Percentiles rank a stretch among this genome's conserved stretches.
Conservation (phyloP, 1,140 invertebrate genomes). For the Bombus sibiricus region DNA sequence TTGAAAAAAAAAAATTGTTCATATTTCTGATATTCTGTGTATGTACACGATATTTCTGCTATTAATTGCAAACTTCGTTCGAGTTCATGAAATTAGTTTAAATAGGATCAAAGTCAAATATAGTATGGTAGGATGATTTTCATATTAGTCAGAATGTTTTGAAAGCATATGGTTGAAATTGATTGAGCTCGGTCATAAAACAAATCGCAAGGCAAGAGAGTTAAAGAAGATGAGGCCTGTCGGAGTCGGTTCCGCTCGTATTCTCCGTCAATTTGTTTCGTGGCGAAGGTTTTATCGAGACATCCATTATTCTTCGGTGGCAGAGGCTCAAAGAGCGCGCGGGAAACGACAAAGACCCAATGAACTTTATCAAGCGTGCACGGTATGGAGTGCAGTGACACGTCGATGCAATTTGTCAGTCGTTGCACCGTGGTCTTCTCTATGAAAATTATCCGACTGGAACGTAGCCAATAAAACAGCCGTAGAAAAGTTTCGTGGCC, state of each 20-base stretch:
- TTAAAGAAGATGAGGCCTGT: neutral
- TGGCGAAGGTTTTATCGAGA: conserved; percentile 43
- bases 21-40: too few relatives aligned
- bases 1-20: too few relatives aligned
- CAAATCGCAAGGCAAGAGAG: neutral
- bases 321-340: conserved; percentile 67
- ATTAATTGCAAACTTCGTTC: neutral
- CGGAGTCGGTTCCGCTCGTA: neutral
- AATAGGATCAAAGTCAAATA: too few relatives aligned
- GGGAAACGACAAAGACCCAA: conserved; percentile 72
- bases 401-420: conserved; percentile 70
- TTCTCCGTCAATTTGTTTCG: conserved; percentile 45
- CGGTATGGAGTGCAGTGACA: conserved; percentile 59
- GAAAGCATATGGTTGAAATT: neutral
- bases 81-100: too few relatives aligned
- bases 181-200: neutral
- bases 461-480: conserved; percentile 34
- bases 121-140: neutral
- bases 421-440: conserved; percentile 55
- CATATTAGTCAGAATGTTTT: neutral
- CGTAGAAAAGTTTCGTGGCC: conserved; percentile 8
- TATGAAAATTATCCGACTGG: conserved; percentile 52
- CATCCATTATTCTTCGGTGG: conserved; percentile 64
- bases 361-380: conserved; percentile 70
- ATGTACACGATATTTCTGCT: too few relatives aligned